Evolutionary conservation across 2,888 invertebrate species (phyloP).

Genomic region (Athripsodes cinereus): DNA sequence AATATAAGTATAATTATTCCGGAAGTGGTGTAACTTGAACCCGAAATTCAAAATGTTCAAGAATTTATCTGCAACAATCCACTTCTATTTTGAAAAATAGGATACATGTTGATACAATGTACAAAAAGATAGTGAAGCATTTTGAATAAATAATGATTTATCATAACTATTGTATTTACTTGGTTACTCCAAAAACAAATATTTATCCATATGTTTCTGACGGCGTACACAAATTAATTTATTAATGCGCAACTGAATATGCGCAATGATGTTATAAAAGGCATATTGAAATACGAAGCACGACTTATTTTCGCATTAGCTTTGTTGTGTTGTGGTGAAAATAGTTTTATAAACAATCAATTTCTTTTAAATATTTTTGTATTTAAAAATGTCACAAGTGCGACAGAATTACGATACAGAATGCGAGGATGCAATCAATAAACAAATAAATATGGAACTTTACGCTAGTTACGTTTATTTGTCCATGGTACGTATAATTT

Average conservation of each 20-base stretch:
- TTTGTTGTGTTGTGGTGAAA: background rate
- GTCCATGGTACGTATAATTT: slow-evolving; percentile 56
- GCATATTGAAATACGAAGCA: background rate
- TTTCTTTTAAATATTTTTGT: background rate
- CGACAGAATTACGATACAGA: slow-evolving; percentile 61
- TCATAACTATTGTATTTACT: too few species aligned
- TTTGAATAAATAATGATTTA: too few species aligned
- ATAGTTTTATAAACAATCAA: background rate
- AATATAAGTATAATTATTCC: too few species aligned
- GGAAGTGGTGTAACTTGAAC: too few species aligned
- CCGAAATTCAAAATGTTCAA: too few species aligned
- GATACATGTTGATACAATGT: too few species aligned
- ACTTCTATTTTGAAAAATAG: too few species aligned
- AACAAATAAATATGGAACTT: slow-evolving; percentile 69
- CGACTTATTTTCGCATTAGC: background rate
- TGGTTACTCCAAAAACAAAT: too few species aligned
- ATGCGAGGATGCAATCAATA: slow-evolving; percentile 61
- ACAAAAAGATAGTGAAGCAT: too few species aligned
- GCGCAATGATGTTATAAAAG: background rate
- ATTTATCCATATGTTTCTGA: background rate
- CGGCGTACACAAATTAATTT: background rate
- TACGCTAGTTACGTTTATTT: slow-evolving; percentile 68
- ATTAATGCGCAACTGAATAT: background rate
- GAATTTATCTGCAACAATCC: too few species aligned
- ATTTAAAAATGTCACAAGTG: slow-evolving; percentile 38